Percentiles rank a stretch among this genome's conserved stretches.
phyloP scores from a whole-genome alignment of 2,888 invertebrate species.

The Limenitis camilla region DNA sequence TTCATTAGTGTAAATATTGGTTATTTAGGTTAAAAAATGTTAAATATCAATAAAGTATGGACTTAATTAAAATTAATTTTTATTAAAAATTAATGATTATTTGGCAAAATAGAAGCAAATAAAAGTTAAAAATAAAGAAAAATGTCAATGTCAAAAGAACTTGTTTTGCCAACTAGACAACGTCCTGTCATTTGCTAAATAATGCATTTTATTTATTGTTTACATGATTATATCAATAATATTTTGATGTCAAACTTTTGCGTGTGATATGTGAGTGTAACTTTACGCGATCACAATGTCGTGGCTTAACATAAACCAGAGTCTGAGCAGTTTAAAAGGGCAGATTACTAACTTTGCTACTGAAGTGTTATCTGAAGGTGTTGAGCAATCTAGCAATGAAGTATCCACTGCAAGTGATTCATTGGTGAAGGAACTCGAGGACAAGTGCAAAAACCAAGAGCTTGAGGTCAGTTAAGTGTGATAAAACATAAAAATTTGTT shows the following conservation, averaged over 20 bases:
- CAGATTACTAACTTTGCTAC: slow-evolving; percentile 91
- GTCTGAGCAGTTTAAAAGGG: slow-evolving; percentile 84
- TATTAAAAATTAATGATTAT: not conserved
- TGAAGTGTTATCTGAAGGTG: slow-evolving; percentile 87
- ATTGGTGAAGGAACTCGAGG: slow-evolving; percentile 68
- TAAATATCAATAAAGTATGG: too few relatives aligned
- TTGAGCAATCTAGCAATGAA: slow-evolving; percentile 62
- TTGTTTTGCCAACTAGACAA: slow-evolving; percentile 74
- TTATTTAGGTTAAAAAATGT: not conserved
- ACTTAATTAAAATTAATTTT: not conserved
- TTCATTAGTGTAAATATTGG: not conserved
- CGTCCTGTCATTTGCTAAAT: slow-evolving; percentile 64
- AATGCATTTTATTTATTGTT: slow-evolving; percentile 66
- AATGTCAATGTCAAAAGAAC: slow-evolving; percentile 27
- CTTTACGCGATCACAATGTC: slow-evolving; percentile 66
- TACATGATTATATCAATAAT: slow-evolving; percentile 41
- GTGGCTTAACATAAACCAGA: slow-evolving; percentile 80
- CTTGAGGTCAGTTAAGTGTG: slow-evolving; percentile 65
- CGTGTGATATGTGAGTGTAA: slow-evolving; percentile 50
- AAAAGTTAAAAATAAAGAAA: not conserved
- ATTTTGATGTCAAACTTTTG: slow-evolving; percentile 33
- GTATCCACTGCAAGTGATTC: slow-evolving; percentile 33
- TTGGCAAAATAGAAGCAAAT: not conserved
- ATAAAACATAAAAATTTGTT: slow-evolving; percentile 12
- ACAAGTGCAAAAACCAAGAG: slow-evolving; percentile 74